Conservation (phyloP, 2,113 vertebrate genomes). For the Chlamydotis undulata region DNA sequence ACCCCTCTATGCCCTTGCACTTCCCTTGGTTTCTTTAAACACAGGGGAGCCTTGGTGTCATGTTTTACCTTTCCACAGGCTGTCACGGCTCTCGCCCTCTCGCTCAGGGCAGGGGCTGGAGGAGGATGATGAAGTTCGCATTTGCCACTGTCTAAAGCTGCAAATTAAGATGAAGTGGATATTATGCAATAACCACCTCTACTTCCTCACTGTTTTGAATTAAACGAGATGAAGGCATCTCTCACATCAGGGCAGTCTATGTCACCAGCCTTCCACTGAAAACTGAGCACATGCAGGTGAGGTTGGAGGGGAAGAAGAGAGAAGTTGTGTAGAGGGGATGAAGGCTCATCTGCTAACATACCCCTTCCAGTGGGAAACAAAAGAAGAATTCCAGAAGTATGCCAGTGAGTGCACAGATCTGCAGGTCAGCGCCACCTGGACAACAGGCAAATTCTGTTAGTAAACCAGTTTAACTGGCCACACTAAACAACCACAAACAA, state of each 20-base stretch:
- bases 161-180: neutral
- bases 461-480: neutral
- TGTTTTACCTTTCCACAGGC: neutral
- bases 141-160: neutral
- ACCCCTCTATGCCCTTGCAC: neutral
- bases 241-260: neutral
- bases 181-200: neutral
- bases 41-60: neutral
- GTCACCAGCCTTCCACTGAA: neutral
- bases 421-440: neutral
- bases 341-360: neutral
- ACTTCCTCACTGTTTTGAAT: neutral
- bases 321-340: neutral
- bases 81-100: neutral
- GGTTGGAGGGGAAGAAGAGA: neutral
- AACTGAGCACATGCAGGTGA: neutral
- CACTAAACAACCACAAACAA: neutral
- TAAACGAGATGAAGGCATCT: neutral
- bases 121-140: neutral
- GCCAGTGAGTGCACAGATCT: neutral
- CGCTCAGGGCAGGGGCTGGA: accelerated
- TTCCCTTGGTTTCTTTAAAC: neutral
- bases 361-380: neutral
- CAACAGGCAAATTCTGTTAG: neutral
- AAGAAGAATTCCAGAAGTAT: neutral